A percentile compares a stretch with the other conserved stretches of the same genome.
phyloP scores from a whole-genome alignment of 2,113 vertebrate species.

The Notechis scutatus region DNA sequence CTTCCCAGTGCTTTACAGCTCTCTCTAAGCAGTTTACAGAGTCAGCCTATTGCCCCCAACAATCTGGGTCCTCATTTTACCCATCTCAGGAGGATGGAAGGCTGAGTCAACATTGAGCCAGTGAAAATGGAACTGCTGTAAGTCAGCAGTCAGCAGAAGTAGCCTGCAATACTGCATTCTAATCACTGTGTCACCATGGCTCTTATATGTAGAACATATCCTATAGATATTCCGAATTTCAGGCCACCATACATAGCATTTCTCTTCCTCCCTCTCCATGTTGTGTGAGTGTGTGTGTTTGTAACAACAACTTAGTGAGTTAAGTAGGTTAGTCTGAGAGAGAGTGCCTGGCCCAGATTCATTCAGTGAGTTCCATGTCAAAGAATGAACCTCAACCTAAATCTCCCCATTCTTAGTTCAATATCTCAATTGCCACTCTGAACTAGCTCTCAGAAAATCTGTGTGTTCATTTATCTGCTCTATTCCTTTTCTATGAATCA shows the following conservation, averaged over 20 bases:
- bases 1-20: too few relatives aligned
- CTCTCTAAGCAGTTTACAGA: too few relatives aligned
- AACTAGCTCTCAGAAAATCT: neutral
- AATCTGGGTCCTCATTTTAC: too few relatives aligned
- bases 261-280: neutral
- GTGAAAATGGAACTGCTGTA: too few relatives aligned
- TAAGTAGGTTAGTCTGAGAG: neutral
- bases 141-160: too few relatives aligned
- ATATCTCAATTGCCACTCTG: neutral
- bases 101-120: too few relatives aligned
- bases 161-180: too few relatives aligned
- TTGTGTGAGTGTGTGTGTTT: too few relatives aligned
- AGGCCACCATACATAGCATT: neutral
- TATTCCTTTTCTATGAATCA: neutral
- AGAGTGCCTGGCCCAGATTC: neutral
- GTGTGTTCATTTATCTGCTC: neutral
- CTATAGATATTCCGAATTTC: neutral
- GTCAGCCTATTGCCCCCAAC: too few relatives aligned
- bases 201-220: neutral
- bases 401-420: neutral
- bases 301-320: neutral
- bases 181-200: too few relatives aligned
- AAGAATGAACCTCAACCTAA: neutral
- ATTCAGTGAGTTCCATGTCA: neutral
- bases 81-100: too few relatives aligned